Percentiles rank a stretch among this genome's conserved stretches.
Evolutionary conservation across 92 coral and sea anemone genomes (phyloP).

Genomic region (Chrysogorgia sp.): DNA sequence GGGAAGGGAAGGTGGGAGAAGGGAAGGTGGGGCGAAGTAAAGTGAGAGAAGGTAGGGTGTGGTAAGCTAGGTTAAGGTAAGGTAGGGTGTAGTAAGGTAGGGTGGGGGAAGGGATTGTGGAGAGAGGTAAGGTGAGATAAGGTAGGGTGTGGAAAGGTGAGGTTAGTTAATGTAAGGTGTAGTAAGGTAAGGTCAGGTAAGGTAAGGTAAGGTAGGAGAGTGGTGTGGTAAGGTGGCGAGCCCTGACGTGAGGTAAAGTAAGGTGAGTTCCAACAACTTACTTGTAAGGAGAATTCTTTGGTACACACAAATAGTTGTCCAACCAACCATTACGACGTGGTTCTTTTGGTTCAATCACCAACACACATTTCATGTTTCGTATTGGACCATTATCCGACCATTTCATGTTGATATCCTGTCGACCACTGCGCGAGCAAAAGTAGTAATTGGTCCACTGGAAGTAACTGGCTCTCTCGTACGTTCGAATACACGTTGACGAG

Average conservation of each 20-base stretch:
- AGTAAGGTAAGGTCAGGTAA: too few relatives aligned
- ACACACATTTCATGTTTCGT: conserved; percentile 61
- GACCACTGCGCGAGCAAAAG: conserved; percentile 69
- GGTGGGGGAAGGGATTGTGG: too few relatives aligned
- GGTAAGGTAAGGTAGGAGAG: background rate
- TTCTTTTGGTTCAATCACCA: conserved; percentile 68
- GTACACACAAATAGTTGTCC: conserved; percentile 71
- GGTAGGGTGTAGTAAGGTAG: too few relatives aligned
- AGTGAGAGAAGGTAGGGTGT: too few relatives aligned
- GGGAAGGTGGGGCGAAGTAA: too few relatives aligned
- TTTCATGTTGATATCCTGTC: conserved; percentile 55
- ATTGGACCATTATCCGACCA: conserved; percentile 75
- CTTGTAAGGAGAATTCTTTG: conserved; percentile 60
- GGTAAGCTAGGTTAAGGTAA: too few relatives aligned
- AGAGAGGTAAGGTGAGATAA: too few relatives aligned
- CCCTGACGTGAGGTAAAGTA: too few relatives aligned
- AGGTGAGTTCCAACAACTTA: too few relatives aligned
- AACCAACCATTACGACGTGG: conserved; percentile 59
- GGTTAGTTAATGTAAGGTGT: too few relatives aligned
- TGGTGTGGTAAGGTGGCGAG: conserved; percentile 1
- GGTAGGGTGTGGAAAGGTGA: too few relatives aligned
- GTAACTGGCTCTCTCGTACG: conserved; percentile 73
- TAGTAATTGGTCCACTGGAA: conserved; percentile 65
- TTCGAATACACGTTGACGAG: conserved; percentile 61
- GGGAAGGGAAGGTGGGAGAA: too few relatives aligned